Base-by-base conservation (phyloP, 2,888 invertebrate genomes). In the Noctua janthina region DNA sequence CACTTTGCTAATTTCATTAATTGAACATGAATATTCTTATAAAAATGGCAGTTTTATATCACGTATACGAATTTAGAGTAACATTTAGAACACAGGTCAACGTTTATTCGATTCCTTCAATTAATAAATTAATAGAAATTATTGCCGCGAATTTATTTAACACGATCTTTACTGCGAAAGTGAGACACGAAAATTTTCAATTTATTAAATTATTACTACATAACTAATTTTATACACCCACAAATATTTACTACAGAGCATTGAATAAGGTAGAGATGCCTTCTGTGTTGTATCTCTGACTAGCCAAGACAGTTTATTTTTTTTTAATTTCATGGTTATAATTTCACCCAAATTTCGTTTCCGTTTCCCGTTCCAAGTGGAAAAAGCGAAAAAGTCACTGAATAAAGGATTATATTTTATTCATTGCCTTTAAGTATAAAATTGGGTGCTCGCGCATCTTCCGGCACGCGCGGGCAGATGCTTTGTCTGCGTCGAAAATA, bases 1-100 rank as follows among this genome's bases (percentile, higher is more conserved):
- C 76, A 87, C 81, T 89, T 89, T 83, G 76, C 86, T 92, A 90
- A 91, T 91, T 90, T 92, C 84, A 80, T 92, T 90, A 92, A 89
- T 92, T 91, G 91, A 93, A 93, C 90, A 90, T 90, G 84, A 91
- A 93, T 88, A 92, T 91, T 90, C 90, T 93, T 94, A 93, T 89
- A 94, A 96, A 94, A 96, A 96, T 96, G 96, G 96, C 96, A 96
- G 96, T 96, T 92, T 93, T 81, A 90, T 96, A 96, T 96, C 95
- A 96, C 96, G 94, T 95, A 95, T 95, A 96, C 94, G 87, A 94
- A 94, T 94, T 93, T 90, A 92, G 89, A 92, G 87, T 91, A 93
- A 94, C 89, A 91, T 92, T 92, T 87, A 90, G 92, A 95, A 95
- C 93, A 93, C 92, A 94, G 89, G 83, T 87, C 69, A 85, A 85